These are phyloP conservation scores for Agriopis marginaria DNA, from an alignment of 2,888 invertebrate genomes.

Conservation along the genomic window DNA sequence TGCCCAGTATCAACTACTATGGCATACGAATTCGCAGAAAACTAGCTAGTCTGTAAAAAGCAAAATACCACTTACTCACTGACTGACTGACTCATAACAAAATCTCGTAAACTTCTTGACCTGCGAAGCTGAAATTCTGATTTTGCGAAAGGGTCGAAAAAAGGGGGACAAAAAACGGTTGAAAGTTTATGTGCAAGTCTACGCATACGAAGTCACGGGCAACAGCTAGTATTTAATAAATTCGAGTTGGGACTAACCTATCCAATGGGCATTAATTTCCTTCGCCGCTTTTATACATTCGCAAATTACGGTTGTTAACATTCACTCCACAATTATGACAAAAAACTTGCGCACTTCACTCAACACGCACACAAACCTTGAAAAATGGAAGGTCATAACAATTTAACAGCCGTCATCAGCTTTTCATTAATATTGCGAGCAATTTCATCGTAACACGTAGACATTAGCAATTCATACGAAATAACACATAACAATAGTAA, in stretches of 20 bases:
- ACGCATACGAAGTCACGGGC: neutral
- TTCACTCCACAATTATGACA: constrained; percentile 48
- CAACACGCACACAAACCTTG: constrained; percentile 56
- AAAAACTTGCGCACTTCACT: constrained; percentile 43
- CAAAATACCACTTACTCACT: too few species aligned
- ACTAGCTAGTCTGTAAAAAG: too few species aligned
- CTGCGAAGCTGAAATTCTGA: too few species aligned
- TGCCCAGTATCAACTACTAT: too few species aligned
- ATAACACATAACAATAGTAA: constrained; percentile 83
- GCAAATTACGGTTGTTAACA: constrained; percentile 41
- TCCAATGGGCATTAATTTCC: constrained; percentile 1
- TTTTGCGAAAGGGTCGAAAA: too few species aligned
- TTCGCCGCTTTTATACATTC: constrained; percentile 20
- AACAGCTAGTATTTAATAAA: neutral
- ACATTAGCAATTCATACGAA: constrained; percentile 82
- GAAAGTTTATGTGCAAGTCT: too few species aligned
- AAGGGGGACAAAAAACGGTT: too few species aligned
- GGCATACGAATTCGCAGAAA: too few species aligned
- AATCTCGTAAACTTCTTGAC: too few species aligned
- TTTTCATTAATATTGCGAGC: constrained; percentile 67
- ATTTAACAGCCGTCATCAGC: constrained; percentile 63
- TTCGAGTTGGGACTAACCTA: neutral
- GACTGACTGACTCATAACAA: too few species aligned
- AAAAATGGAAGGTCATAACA: constrained; percentile 62
- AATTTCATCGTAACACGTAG: constrained; percentile 64